These are phyloP conservation scores for pig (Sus scrofa) DNA, from an alignment of 2,113 vertebrate genomes.

Conservation along the genomic window DNA sequence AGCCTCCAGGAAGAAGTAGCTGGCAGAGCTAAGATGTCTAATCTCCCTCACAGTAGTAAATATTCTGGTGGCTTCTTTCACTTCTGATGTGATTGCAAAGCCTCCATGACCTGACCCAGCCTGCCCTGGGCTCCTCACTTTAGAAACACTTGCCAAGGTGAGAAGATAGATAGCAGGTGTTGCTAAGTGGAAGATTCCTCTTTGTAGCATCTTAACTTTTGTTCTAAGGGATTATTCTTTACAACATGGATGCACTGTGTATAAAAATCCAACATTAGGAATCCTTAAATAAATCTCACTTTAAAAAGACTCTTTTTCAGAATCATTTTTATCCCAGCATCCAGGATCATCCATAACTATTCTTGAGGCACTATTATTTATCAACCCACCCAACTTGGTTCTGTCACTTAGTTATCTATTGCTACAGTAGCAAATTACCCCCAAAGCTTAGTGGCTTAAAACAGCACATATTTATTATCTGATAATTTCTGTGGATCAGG, in stretches of 20 bases:
- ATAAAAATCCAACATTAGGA: background rate
- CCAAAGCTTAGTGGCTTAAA: background rate
- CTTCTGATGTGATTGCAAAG: slow-evolving; percentile 21
- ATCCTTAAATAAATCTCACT: background rate
- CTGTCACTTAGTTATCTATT: background rate
- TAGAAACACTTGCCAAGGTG: background rate
- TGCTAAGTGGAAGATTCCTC: background rate
- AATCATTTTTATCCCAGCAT: slow-evolving; percentile 11
- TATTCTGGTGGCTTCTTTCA: slow-evolving; percentile 4
- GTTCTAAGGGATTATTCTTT: background rate
- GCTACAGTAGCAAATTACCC: background rate
- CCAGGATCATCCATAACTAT: background rate
- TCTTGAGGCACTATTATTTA: background rate
- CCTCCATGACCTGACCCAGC: background rate
- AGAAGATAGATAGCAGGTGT: background rate
- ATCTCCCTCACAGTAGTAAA: background rate
- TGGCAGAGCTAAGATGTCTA: background rate
- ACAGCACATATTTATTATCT: background rate
- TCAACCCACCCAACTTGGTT: background rate
- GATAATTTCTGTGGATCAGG: background rate
- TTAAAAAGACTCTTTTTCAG: slow-evolving; percentile 12
- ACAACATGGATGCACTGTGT: background rate
- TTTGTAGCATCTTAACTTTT: slow-evolving; percentile 27
- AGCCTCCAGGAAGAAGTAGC: background rate
- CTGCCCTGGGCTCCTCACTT: background rate